phyloP scores from a whole-genome alignment of 2,113 vertebrate genomes.

The Tachysurus vachellii region DNA sequence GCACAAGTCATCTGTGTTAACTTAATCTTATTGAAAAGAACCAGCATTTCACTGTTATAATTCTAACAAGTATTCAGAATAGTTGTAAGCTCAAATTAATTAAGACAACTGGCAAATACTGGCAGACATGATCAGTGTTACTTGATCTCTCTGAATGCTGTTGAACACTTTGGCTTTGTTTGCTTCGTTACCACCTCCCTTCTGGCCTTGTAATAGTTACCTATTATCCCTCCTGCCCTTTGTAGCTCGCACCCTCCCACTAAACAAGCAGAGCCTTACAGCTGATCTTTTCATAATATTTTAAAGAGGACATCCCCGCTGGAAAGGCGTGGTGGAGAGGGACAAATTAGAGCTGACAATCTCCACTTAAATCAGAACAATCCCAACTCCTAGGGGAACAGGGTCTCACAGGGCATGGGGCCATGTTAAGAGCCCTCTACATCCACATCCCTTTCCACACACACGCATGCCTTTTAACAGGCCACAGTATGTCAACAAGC shows the following conservation, averaged over 20 bases:
- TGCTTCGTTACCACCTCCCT: constrained; percentile 71
- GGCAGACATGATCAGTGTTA: not conserved
- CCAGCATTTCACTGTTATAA: not conserved
- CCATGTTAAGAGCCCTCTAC: constrained; percentile 65
- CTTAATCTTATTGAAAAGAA: not conserved
- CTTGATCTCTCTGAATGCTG: constrained; percentile 16
- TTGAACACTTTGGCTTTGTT: constrained; percentile 11
- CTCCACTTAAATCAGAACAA: constrained; percentile 84
- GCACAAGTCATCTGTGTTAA: not conserved
- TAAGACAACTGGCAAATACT: not conserved
- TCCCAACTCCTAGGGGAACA: constrained; percentile 79
- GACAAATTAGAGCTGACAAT: constrained; percentile 86
- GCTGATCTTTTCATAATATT: constrained; percentile 82
- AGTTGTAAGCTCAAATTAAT: not conserved
- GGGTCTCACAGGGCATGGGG: constrained; percentile 74
- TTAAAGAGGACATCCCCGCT: constrained; percentile 72
- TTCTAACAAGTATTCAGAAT: not conserved
- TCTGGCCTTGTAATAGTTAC: constrained; percentile 77
- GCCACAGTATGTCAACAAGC: constrained; percentile 80
- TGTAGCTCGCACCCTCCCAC: constrained; percentile 64
- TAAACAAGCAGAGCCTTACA: constrained; percentile 74
- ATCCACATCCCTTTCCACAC: constrained; percentile 40
- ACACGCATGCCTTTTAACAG: constrained; percentile 77
- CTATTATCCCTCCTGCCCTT: constrained; percentile 71
- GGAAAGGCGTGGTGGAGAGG: constrained; percentile 70